Percentiles rank a stretch among this genome's conserved stretches.
These are phyloP conservation scores for Corynorhinus townsendii DNA, from an alignment of 2,113 vertebrate species.

Conservation along the genomic window DNA sequence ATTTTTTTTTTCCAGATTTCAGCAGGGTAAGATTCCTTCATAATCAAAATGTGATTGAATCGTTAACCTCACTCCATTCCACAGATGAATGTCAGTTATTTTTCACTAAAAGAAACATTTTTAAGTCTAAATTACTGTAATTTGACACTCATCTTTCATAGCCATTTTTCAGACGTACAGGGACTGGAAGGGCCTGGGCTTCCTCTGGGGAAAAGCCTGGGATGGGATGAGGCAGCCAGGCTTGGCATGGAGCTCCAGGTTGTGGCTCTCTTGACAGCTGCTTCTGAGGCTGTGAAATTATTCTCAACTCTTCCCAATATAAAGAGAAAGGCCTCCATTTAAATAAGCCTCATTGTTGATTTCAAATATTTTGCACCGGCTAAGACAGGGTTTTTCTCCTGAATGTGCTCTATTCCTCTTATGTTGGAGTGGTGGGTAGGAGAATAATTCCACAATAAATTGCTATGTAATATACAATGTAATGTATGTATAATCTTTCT, in stretches of 20 bases:
- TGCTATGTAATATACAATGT: neutral
- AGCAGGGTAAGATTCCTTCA: neutral
- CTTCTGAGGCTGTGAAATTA: neutral
- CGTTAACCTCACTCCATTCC: neutral
- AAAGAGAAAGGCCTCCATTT: neutral
- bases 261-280: neutral
- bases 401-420: neutral
- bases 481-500: neutral
- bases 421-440: neutral
- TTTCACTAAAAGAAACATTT: slow-evolving; percentile 7
- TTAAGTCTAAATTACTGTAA: slow-evolving; percentile 42
- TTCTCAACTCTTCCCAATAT: neutral
- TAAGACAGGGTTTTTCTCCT: neutral
- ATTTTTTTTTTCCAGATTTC: neutral
- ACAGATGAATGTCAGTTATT: slow-evolving; percentile 9
- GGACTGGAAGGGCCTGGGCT: neutral
- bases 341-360: neutral
- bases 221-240: neutral
- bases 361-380: neutral
- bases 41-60: slow-evolving; percentile 37
- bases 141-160: neutral
- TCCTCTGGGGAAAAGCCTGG: neutral
- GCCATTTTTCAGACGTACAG: neutral
- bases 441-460: neutral
- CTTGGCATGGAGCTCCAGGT: neutral